Conservation (phyloP, 2,113 vertebrate genomes). For the Dasyurus viverrinus region DNA sequence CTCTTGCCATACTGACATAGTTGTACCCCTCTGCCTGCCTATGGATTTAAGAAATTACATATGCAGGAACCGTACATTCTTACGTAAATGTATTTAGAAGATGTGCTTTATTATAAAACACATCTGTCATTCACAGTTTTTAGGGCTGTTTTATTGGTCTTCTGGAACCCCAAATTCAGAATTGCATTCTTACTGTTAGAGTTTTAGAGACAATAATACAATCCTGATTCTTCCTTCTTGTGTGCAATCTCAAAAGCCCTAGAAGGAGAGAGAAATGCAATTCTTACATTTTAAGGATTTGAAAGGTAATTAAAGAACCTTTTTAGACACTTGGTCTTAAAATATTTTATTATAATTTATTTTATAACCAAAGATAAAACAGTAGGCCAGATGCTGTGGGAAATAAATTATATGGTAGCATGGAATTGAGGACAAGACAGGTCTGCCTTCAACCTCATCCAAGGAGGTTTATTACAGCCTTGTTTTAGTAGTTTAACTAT, state of each 20-base stretch:
- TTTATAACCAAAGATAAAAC: background rate
- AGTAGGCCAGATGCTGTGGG: background rate
- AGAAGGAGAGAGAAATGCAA: conserved; percentile 20
- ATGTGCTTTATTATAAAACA: background rate
- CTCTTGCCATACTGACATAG: background rate
- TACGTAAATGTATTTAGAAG: background rate
- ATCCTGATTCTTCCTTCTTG: conserved; percentile 35
- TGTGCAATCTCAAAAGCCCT: conserved; percentile 34
- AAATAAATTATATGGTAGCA: background rate
- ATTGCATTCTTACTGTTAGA: background rate
- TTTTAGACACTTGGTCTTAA: conserved; percentile 13
- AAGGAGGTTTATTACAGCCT: background rate
- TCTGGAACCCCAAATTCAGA: background rate
- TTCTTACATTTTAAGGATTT: conserved; percentile 33
- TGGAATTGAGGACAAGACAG: background rate
- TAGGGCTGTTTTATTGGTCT: background rate
- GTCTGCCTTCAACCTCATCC: background rate
- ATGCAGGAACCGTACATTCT: background rate
- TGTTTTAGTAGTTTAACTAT: background rate
- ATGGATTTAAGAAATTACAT: background rate
- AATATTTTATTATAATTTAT: conserved; percentile 18
- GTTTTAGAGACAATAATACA: conserved; percentile 46
- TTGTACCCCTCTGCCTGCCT: background rate
- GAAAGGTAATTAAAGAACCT: conserved; percentile 26
- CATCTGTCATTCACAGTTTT: background rate